These are phyloP conservation scores for Stictonetta naevosa DNA, from an alignment of 2,113 vertebrate genomes.

Conservation along the genomic window DNA sequence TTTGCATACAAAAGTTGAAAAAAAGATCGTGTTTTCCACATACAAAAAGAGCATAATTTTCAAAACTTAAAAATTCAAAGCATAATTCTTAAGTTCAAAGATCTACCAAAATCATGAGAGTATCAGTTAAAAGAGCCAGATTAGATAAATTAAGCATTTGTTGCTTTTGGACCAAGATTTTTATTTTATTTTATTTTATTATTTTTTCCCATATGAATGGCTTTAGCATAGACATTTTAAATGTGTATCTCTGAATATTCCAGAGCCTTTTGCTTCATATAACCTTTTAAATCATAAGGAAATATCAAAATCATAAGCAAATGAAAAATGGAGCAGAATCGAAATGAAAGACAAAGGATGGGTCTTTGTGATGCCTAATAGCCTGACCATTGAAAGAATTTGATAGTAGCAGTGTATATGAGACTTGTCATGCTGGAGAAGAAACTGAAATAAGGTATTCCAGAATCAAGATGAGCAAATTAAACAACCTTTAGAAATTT, in stretches of 20 bases:
- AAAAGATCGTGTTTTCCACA: background rate
- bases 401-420: background rate
- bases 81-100: background rate
- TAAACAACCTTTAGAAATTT: background rate
- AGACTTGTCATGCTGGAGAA: background rate
- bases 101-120: background rate
- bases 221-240: background rate
- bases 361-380: background rate
- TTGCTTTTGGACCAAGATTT: constrained; percentile 3
- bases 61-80: background rate
- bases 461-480: background rate
- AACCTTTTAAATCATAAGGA: background rate
- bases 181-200: background rate
- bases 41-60: background rate
- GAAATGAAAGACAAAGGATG: background rate
- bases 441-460: background rate
- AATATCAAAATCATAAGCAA: background rate
- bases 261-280: background rate
- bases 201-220: background rate
- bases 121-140: background rate
- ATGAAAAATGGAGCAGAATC: background rate
- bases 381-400: background rate
- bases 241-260: background rate
- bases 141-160: background rate
- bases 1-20: background rate